Evolutionary conservation across 2,888 invertebrate genomes (phyloP).

Genomic region (Nomada hirtipes): DNA sequence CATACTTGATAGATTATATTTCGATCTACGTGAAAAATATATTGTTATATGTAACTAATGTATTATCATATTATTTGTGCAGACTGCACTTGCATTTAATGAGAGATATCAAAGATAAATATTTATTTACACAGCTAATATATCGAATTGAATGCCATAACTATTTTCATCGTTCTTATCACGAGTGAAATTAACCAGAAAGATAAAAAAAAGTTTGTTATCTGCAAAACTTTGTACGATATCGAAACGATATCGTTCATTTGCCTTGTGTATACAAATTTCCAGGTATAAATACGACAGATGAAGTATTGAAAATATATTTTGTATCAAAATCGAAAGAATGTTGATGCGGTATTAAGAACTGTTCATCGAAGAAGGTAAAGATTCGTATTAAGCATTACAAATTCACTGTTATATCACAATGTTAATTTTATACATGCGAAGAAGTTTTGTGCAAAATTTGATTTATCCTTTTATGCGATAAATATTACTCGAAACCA

Average conservation of each 20-base stretch:
- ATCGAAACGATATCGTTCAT: constrained; percentile 5
- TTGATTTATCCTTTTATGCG: not conserved
- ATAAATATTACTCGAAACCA: not conserved
- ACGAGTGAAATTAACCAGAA: not conserved
- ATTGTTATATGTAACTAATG: too few species aligned
- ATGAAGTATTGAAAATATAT: not conserved
- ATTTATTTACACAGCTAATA: not conserved
- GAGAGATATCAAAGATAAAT: not conserved
- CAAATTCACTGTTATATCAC: not conserved
- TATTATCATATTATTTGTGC: too few species aligned
- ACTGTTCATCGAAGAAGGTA: not conserved
- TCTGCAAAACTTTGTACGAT: constrained; percentile 30
- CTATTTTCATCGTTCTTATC: not conserved
- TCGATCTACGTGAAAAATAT: too few species aligned
- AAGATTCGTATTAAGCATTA: not conserved
- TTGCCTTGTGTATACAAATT: constrained; percentile 19
- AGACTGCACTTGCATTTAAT: not conserved
- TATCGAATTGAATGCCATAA: constrained; percentile 1
- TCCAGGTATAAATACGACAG: constrained; percentile 15
- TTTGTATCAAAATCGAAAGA: not conserved
- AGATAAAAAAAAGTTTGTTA: constrained; percentile 31
- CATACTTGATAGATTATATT: too few species aligned
- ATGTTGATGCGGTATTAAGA: not conserved
- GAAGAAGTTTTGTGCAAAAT: not conserved
- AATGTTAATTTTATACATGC: not conserved